These are phyloP conservation scores for Drosophila biarmipes DNA, from an alignment of 1,140 invertebrate species.

Conservation along the genomic window DNA sequence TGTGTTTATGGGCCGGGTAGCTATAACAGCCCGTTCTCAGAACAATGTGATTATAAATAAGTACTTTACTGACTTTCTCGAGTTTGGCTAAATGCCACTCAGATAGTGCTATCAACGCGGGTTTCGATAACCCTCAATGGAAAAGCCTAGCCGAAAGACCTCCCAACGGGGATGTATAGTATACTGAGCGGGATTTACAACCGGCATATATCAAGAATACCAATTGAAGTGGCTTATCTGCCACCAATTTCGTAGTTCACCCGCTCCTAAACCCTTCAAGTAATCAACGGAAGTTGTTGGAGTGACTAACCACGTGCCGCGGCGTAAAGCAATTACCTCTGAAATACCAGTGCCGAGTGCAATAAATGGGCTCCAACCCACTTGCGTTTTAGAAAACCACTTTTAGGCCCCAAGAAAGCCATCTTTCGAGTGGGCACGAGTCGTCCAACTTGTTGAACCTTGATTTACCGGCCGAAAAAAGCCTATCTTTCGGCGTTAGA, in stretches of 20 bases:
- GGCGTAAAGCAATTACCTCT: constrained; percentile 5
- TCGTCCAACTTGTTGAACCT: constrained; percentile 3
- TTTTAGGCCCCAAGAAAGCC: constrained; percentile 6
- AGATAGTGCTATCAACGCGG: constrained; percentile 34
- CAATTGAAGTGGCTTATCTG: constrained; percentile 25
- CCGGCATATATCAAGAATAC: constrained; percentile 7
- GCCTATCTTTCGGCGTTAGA: constrained; percentile 10
- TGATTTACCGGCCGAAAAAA: constrained; percentile 22
- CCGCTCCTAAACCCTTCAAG: too few relatives aligned
- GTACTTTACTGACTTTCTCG: constrained; percentile 22
- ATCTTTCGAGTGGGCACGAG: constrained; percentile 8
- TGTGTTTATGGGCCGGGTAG: not conserved
- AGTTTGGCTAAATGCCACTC: constrained; percentile 26
- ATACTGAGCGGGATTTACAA: constrained; percentile 10
- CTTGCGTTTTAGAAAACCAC: constrained; percentile 10
- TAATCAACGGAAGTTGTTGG: constrained; percentile 8
- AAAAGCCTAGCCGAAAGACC: constrained; percentile 11
- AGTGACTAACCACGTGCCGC: constrained; percentile 13
- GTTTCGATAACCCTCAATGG: not conserved
- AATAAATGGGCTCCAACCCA: constrained; percentile 5
- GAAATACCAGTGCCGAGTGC: not conserved
- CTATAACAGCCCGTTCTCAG: not conserved
- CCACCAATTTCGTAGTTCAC: not conserved
- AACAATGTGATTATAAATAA: constrained; percentile 8
- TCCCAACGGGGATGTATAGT: constrained; percentile 13